These are phyloP conservation scores for Actinostola sp. DNA, from an alignment of 92 coral and sea anemone genomes.

Conservation along the genomic window DNA sequence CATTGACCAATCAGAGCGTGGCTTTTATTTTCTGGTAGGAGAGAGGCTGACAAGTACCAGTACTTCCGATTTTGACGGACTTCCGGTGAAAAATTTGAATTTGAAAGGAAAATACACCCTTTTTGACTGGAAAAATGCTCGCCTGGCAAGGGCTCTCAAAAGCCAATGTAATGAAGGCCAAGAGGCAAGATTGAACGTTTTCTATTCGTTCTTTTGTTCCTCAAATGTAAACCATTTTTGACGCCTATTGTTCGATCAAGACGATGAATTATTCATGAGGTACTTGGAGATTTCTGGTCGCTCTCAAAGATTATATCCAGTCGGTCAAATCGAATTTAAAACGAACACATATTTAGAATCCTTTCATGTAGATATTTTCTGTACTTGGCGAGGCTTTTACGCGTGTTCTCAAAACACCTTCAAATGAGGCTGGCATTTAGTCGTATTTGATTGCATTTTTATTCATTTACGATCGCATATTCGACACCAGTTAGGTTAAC, in stretches of 20 bases:
- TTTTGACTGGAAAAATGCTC: background rate
- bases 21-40: conserved; percentile 25
- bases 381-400: background rate
- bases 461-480: conserved; percentile 24
- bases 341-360: background rate
- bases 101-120: conserved; percentile 12
- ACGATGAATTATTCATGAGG: conserved; percentile 18
- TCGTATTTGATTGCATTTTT: background rate
- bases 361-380: background rate
- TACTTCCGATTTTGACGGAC: conserved; percentile 27
- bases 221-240: conserved; percentile 23
- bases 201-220: conserved; percentile 4
- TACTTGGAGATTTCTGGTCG: conserved; percentile 29
- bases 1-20: conserved; percentile 27
- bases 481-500: conserved; percentile 35
- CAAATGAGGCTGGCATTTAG: conserved; percentile 7
- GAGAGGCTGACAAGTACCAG: conserved; percentile 37
- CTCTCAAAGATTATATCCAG: conserved; percentile 7
- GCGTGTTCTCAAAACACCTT: background rate
- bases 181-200: background rate
- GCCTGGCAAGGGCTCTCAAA: background rate
- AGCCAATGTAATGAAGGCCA: background rate
- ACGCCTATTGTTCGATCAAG: conserved; percentile 30
- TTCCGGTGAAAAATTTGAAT: conserved; percentile 15
- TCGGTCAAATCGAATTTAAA: background rate